These are phyloP conservation scores for Spisula subtruncata DNA, from an alignment of 2,888 invertebrate species.

Conservation along the genomic window DNA sequence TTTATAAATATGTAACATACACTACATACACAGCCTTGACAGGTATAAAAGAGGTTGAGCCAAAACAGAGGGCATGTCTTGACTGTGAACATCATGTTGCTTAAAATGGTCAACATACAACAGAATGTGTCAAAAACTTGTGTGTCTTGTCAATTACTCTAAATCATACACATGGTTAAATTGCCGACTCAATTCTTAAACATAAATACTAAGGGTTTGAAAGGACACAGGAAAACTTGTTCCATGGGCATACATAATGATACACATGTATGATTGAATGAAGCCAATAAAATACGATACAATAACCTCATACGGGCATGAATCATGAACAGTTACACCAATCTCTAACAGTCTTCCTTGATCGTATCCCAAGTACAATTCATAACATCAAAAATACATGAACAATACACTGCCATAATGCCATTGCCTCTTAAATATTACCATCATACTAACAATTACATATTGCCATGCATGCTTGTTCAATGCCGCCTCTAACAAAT, in stretches of 20 bases:
- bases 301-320: background rate
- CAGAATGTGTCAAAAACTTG: too few relatives aligned
- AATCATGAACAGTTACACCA: background rate
- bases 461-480: background rate
- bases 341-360: background rate
- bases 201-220: too few relatives aligned
- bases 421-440: background rate
- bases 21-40: too few relatives aligned
- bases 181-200: too few relatives aligned
- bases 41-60: too few relatives aligned
- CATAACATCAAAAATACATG: background rate
- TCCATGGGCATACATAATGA: background rate
- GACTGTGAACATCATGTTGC: too few relatives aligned
- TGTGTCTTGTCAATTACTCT: too few relatives aligned
- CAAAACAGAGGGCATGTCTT: too few relatives aligned
- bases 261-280: background rate
- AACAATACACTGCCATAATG: background rate
- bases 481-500: background rate
- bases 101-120: too few relatives aligned
- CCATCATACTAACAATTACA: background rate
- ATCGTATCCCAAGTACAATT: background rate
- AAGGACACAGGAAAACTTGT: background rate
- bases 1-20: too few relatives aligned
- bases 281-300: background rate
- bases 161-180: too few relatives aligned